These are phyloP conservation scores for Drosophila simulans DNA, from an alignment of 1,140 invertebrate genomes.

Conservation along the genomic window DNA sequence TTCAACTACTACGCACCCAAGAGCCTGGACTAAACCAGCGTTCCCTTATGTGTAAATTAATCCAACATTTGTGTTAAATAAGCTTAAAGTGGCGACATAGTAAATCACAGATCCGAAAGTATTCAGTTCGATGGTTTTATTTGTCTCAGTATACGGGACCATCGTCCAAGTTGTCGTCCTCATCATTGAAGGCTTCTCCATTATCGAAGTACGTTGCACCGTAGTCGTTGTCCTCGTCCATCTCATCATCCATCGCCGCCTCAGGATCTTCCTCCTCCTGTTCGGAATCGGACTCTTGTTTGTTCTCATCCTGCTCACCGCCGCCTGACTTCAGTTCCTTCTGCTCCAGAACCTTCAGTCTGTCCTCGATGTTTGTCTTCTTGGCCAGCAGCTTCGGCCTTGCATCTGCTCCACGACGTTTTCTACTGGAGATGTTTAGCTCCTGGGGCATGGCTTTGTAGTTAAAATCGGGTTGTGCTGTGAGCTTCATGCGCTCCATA, in stretches of 20 bases:
- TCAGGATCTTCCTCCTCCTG: constrained; percentile 85
- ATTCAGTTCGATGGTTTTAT: constrained; percentile 32
- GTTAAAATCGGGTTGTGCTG: constrained; percentile 85
- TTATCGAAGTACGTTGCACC: constrained; percentile 94
- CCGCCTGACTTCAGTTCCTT: constrained; percentile 86
- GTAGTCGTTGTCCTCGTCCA: constrained; percentile 92
- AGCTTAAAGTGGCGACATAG: constrained; percentile 75
- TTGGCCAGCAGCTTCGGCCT: constrained; percentile 51
- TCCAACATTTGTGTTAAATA: constrained; percentile 74
- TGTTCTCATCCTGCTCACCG: constrained; percentile 85
- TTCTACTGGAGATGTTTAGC: constrained; percentile 80
- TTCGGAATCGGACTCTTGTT: constrained; percentile 85
- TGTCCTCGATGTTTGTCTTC: constrained; percentile 73
- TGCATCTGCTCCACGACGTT: constrained; percentile 35
- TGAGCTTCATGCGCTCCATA: constrained; percentile 87
- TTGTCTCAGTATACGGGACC: constrained; percentile 87
- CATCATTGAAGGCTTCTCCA: constrained; percentile 93
- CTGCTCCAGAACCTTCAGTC: constrained; percentile 86
- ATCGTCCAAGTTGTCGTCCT: constrained; percentile 94
- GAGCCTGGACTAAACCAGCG: constrained; percentile 85
- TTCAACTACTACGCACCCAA: constrained; percentile 87
- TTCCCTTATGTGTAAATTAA: constrained; percentile 52
- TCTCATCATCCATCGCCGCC: constrained; percentile 87
- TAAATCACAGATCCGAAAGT: constrained; percentile 66
- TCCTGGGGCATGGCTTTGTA: constrained; percentile 87